Evolutionary conservation across 1,140 invertebrate genomes (phyloP), one percentile per base, ranked within the genome.

Genomic region (Triops longicaudatus): DNA sequence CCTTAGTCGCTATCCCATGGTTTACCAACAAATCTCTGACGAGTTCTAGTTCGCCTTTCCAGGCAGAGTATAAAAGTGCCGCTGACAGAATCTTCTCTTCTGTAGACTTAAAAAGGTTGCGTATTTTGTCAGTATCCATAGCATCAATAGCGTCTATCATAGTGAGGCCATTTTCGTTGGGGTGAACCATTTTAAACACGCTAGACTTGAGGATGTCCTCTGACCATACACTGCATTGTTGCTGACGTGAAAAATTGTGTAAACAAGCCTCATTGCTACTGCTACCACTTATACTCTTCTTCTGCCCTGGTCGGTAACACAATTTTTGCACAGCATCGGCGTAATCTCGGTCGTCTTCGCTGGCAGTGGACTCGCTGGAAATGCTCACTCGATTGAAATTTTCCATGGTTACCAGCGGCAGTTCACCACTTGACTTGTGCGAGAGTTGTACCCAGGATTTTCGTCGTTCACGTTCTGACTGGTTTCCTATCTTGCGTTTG

Each of bases 321-420:
- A n/a, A 26, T 28, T 43, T 26, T n/a, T 44, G 76, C 12, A 44
- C 76, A 14, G 44, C 26, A 22, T 75, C 74, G 74, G 31, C 37
- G 74, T 22, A 75, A 42, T 44, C 74, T 9, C 41, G 74, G 37
- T 75, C 17, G 74, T 28, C 14, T 26, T 75, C 74, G 37, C 76
- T 77, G 22, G 76, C 73, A 7, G 37, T 44, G 5, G 76, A 77
- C 42, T 77, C 76, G 28, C 76, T 77, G 22, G 76, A 77, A 27
- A 77, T 77, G 72, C 76, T 77, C 37, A 43, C 74, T 41, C 41
- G 74, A 17, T 9, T 63, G 6, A 14, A 17, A 3, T 63, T 63
- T 3, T 63, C 50, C 50, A 63, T 63, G 0, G 6, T 22, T 1
- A 0, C 17, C 0, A 22, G 14, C 10, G 22, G 22, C 50, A 63